These are phyloP conservation scores for Apteryx owenii DNA, from an alignment of 2,113 vertebrate genomes.

Conservation along the genomic window DNA sequence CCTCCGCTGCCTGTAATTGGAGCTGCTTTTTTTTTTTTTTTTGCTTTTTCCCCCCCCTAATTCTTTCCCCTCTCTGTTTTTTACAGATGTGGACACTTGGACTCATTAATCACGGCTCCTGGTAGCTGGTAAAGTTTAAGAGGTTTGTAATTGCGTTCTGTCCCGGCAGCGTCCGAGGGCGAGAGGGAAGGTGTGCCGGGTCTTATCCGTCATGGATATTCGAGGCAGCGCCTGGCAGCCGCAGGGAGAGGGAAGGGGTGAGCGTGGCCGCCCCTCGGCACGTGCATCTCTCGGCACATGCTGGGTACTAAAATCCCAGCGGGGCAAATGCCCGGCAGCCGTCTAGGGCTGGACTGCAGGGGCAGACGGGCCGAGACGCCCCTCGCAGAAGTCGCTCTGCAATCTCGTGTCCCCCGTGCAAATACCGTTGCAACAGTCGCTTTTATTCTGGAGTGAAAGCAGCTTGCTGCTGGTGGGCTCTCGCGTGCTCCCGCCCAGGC, in stretches of 20 bases:
- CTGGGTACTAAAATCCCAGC: accelerated
- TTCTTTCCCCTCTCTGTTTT: background rate
- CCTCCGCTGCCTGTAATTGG: slow-evolving; percentile 40
- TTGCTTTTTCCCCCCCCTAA: background rate
- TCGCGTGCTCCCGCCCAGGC: accelerated
- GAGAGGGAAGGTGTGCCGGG: background rate
- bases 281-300: background rate
- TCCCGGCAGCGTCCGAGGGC: background rate
- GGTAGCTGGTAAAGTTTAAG: slow-evolving; percentile 36
- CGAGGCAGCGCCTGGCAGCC: too few relatives aligned
- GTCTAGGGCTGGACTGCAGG: background rate
- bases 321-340: background rate
- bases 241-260: background rate
- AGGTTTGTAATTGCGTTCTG: slow-evolving; percentile 7
- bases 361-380: background rate
- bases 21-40: slow-evolving; percentile 7
- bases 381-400: background rate
- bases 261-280: accelerated
- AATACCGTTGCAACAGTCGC: accelerated
- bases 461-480: accelerated
- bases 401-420: accelerated
- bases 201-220: too few relatives aligned
- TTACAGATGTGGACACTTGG: background rate
- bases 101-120: slow-evolving; percentile 28
- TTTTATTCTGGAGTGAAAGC: background rate